Percentiles rank a stretch among this genome's conserved stretches.
Conservation (phyloP, 1,140 invertebrate species). For the Ectropis grisescens region DNA sequence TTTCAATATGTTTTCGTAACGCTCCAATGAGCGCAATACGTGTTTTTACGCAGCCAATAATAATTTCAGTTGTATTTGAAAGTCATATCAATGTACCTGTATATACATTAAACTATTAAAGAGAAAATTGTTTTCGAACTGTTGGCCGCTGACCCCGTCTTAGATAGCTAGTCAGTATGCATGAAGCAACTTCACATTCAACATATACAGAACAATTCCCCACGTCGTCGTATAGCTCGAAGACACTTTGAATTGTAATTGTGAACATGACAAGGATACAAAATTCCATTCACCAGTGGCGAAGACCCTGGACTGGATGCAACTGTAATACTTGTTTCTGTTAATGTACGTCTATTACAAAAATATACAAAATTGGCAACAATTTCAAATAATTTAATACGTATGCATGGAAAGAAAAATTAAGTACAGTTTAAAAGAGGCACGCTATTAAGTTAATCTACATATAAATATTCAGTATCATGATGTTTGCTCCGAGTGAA, state of each 20-base stretch:
- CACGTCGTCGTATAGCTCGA: slow-evolving; percentile 13
- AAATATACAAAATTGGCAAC: too few relatives aligned
- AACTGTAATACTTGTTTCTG: not conserved
- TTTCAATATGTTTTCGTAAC: slow-evolving; percentile 47
- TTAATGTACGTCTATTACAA: slow-evolving; percentile 4
- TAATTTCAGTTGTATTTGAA: too few relatives aligned
- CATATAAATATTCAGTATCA: too few relatives aligned
- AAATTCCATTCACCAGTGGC: slow-evolving; percentile 16
- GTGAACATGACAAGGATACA: slow-evolving; percentile 21
- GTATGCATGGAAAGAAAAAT: too few relatives aligned
- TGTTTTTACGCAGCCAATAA: too few relatives aligned
- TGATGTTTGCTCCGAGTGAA: too few relatives aligned
- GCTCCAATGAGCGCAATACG: slow-evolving; percentile 2
- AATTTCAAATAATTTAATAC: too few relatives aligned
- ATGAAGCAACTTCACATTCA: slow-evolving; percentile 7
- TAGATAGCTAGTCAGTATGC: slow-evolving; percentile 18
- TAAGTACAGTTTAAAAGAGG: too few relatives aligned
- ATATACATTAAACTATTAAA: too few relatives aligned
- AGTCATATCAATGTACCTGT: too few relatives aligned
- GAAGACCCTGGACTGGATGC: slow-evolving; percentile 8
- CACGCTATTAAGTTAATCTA: too few relatives aligned
- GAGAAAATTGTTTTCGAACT: too few relatives aligned
- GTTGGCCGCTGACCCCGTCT: slow-evolving; percentile 5
- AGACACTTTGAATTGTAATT: slow-evolving; percentile 28
- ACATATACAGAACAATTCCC: slow-evolving; percentile 12